Percentiles rank a stretch among this genome's conserved stretches.
Conservation (phyloP, 1,140 invertebrate genomes). For the Piezodorus guildinii region DNA sequence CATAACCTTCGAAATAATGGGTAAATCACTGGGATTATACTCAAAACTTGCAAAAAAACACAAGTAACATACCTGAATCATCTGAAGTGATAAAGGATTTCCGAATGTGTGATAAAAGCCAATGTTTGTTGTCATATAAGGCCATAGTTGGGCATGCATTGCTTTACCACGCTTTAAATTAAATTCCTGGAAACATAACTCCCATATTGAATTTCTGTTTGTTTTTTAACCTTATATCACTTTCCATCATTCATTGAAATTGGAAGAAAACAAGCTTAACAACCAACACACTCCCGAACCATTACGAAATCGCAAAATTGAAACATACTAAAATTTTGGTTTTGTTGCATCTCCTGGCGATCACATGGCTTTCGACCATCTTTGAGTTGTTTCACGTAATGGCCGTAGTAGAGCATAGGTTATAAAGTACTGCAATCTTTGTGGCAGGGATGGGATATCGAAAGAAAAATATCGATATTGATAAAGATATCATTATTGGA, state of each 20-base stretch:
- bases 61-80: conserved; percentile 57
- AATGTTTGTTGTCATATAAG: conserved; percentile 82
- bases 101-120: conserved; percentile 81
- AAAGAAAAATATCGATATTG: no score
- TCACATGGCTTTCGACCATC: conserved; percentile 5
- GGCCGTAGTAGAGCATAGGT: neutral
- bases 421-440: no score
- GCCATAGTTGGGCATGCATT: conserved; percentile 52
- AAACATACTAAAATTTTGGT: neutral
- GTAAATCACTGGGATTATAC: neutral
- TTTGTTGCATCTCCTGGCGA: neutral
- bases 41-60: neutral
- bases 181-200: conserved; percentile 15
- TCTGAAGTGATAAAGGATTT: conserved; percentile 93
- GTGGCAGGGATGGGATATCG: no score
- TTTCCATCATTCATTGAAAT: neutral
- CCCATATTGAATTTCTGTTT: conserved; percentile 19
- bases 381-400: neutral
- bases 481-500: no score
- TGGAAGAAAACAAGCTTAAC: neutral
- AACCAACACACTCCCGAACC: neutral
- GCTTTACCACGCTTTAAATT: conserved; percentile 21
- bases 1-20: neutral
- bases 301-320: neutral
- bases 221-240: neutral